Conservation (phyloP, 53 echinoderm and acorn worm species). For the Temnopleurus reevesii region DNA sequence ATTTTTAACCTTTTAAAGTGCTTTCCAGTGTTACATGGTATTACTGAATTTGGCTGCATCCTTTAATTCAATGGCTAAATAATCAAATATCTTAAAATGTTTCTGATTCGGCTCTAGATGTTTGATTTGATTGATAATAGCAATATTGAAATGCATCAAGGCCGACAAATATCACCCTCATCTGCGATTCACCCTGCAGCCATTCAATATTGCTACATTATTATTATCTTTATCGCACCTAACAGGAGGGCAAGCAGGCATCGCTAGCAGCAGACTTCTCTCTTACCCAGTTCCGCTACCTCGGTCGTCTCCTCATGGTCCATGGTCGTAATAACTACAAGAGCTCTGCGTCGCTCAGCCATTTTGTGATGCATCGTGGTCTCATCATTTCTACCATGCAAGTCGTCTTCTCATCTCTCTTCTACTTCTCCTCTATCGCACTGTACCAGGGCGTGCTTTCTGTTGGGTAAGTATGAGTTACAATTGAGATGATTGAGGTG, state of each 20-base stretch:
- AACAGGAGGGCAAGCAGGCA: constrained; percentile 95
- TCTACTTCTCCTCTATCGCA: constrained; percentile 98
- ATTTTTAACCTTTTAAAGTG: too few species aligned
- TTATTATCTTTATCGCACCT: background rate
- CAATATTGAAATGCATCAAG: too few species aligned
- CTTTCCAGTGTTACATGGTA: too few species aligned
- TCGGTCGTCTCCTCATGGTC: constrained; percentile 92
- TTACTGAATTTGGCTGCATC: too few species aligned
- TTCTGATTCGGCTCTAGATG: too few species aligned
- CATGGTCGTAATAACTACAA: constrained; percentile 99
- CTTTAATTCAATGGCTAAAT: too few species aligned
- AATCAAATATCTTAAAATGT: too few species aligned
- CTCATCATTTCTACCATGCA: constrained; percentile 99
- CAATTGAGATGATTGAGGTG: too few species aligned
- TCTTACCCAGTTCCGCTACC: constrained; percentile 86
- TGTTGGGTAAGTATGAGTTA: constrained; percentile 99
- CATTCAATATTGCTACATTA: too few species aligned
- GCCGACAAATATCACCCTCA: too few species aligned
- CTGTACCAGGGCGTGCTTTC: constrained; percentile 97
- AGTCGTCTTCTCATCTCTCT: constrained; percentile 96
- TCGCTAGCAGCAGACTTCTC: constrained; percentile 98
- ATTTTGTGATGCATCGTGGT: constrained; percentile 99
- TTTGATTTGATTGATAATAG: too few species aligned
- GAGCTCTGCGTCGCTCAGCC: constrained; percentile 93
- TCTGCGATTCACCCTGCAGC: too few species aligned